Percentiles rank a stretch among this genome's conserved stretches.
phyloP scores from a whole-genome alignment of 2,888 invertebrate genomes.

The Eupithecia pulchellata region DNA sequence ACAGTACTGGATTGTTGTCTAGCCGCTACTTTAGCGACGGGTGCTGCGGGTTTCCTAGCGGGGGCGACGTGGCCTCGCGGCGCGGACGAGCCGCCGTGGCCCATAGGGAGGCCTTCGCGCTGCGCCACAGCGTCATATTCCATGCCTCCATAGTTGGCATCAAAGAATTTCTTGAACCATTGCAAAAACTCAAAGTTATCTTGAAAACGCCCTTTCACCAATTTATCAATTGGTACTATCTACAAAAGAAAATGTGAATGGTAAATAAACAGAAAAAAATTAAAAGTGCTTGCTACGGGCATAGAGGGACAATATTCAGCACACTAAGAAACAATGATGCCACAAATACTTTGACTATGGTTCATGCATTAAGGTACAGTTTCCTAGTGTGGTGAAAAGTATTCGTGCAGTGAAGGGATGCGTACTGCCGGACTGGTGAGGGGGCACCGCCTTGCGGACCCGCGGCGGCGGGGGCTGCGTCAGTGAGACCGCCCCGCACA shows the following conservation, averaged over 20 bases:
- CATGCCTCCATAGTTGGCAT: slow-evolving; percentile 98
- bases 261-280: slow-evolving; percentile 64
- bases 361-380: slow-evolving; percentile 41
- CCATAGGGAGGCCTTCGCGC: slow-evolving; percentile 94
- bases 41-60: slow-evolving; percentile 76
- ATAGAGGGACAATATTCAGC: slow-evolving; percentile 45
- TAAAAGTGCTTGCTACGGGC: slow-evolving; percentile 59
- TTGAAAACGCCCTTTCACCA: slow-evolving; percentile 99
- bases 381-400: slow-evolving; percentile 58
- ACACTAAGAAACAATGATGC: slow-evolving; percentile 53
- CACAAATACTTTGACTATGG: slow-evolving; percentile 18
- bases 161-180: slow-evolving; percentile 99
- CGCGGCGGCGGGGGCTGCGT: slow-evolving; percentile 57
- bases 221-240: slow-evolving; percentile 96
- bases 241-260: slow-evolving; percentile 84
- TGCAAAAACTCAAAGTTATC: slow-evolving; percentile 99
- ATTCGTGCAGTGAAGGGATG: slow-evolving; percentile 57
- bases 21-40: slow-evolving; percentile 85
- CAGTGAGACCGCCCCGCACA: slow-evolving; percentile 64
- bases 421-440: slow-evolving; percentile 77
- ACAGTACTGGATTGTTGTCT: slow-evolving; percentile 87
- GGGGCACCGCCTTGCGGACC: slow-evolving; percentile 58
- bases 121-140: slow-evolving; percentile 96
- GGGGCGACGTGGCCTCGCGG: slow-evolving; percentile 72
- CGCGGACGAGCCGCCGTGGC: slow-evolving; percentile 88